Conservation (phyloP, 2,888 invertebrate genomes). For the Parascotia fuliginaria region DNA sequence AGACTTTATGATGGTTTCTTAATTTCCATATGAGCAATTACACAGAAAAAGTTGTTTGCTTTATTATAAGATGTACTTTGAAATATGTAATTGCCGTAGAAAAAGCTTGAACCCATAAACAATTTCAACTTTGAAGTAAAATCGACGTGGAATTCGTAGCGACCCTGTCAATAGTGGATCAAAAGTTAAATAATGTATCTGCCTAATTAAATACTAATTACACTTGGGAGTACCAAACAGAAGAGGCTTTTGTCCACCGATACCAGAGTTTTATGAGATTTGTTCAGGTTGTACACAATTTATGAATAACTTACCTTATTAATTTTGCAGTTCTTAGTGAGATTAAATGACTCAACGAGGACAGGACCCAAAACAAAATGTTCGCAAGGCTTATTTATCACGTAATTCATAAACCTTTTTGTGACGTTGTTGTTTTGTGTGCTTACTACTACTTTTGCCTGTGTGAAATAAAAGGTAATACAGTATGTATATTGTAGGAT, state of each 20-base stretch:
- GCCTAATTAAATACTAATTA: constrained; percentile 5
- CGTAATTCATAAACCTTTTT: constrained; percentile 69
- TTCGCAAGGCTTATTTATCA: constrained; percentile 69
- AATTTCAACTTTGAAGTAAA: constrained; percentile 52
- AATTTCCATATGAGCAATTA: constrained; percentile 43
- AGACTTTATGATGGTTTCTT: constrained; percentile 31
- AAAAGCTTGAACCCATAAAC: constrained; percentile 70
- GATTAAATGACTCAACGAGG: constrained; percentile 61
- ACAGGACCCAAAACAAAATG: constrained; percentile 75
- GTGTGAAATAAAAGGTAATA: constrained; percentile 23
- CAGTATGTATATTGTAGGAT: not conserved
- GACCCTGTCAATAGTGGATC: constrained; percentile 62
- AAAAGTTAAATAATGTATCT: constrained; percentile 16
- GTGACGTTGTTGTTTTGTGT: constrained; percentile 57
- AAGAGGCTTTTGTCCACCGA: not conserved
- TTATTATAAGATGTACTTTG: constrained; percentile 65
- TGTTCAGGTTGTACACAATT: constrained; percentile 2
- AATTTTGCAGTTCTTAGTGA: constrained; percentile 65
- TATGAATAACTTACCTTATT: constrained; percentile 58
- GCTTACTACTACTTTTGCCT: constrained; percentile 67
- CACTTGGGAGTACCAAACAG: not conserved
- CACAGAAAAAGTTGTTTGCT: constrained; percentile 67
- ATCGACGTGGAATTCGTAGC: constrained; percentile 64
- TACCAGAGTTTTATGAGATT: not conserved
- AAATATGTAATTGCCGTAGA: constrained; percentile 69